Percentiles rank a stretch among this genome's conserved stretches.
These are phyloP conservation scores for Melolontha melolontha DNA, from an alignment of 2,888 invertebrate species.

Conservation along the genomic window DNA sequence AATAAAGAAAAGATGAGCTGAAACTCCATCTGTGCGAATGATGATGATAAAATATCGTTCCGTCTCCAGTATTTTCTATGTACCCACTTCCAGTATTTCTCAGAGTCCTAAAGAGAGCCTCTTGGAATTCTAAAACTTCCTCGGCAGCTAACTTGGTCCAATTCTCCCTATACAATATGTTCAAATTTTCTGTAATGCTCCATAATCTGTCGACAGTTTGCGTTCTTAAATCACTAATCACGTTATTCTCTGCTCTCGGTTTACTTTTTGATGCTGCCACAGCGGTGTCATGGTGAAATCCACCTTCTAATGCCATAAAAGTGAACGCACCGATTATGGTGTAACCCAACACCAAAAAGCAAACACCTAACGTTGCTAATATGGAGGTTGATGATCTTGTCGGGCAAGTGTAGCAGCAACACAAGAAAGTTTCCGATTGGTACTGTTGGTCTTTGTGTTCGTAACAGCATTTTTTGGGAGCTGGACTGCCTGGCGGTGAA, in stretches of 20 bases:
- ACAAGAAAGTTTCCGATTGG: constrained; percentile 61
- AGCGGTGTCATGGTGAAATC: constrained; percentile 68
- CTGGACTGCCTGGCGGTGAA: constrained; percentile 63
- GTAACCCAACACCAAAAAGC: constrained; percentile 89
- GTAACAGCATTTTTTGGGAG: constrained; percentile 62
- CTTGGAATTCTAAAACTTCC: constrained; percentile 87
- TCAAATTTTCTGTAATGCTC: constrained; percentile 88
- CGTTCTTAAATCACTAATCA: constrained; percentile 71
- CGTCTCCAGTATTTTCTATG: constrained; percentile 65
- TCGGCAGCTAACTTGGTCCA: constrained; percentile 91
- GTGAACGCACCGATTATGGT: constrained; percentile 92
- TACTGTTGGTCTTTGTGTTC: constrained; percentile 55
- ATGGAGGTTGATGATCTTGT: constrained; percentile 70
- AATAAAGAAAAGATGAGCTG: constrained; percentile 92
- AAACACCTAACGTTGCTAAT: constrained; percentile 84
- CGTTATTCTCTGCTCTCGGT: constrained; percentile 62
- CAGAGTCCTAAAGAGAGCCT: constrained; percentile 69
- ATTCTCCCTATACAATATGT: constrained; percentile 90
- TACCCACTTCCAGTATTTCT: constrained; percentile 53
- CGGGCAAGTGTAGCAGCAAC: constrained; percentile 71
- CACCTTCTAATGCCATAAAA: constrained; percentile 86
- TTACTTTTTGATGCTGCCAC: constrained; percentile 75
- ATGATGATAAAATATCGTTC: constrained; percentile 59
- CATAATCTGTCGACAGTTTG: constrained; percentile 84
- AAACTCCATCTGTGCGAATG: constrained; percentile 86